Evolutionary conservation across 2,888 invertebrate genomes (phyloP), one percentile per base, ranked within the genome.

Genomic region (Argyra leucocephala): DNA sequence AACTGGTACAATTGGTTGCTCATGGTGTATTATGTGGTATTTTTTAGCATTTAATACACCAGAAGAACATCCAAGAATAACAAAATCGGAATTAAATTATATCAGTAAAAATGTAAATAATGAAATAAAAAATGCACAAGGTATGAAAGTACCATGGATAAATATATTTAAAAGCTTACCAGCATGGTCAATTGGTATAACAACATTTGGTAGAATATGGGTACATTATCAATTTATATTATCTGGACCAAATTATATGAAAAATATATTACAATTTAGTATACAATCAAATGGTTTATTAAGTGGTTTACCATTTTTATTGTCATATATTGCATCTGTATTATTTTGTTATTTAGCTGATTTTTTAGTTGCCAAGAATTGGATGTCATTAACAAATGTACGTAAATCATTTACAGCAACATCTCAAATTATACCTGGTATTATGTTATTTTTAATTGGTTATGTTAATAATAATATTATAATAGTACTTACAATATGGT

Each of bases 151-250:
- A 18, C 88, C 88, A 3, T 88, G 88, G 87, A 80, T 78, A 68
- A 77, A 82, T 3, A 88, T 88, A 68, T 80, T 87, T 60, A 83
- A 80, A 22, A 88, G 87, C 0, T 75, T 83, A 75, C 86, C 88
- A 1, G 86, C 85, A 3, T 88, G 87, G 87, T 82, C 86, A 0
- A 88, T 88, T 71, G 88, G 85, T 12, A 82, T 88, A 57, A 88
- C 88, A 2, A 88, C 88, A 1, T 88, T 88, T 72, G 88, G 88
- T n/a, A 80, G 88, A 63, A 88, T 88, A 73, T 88, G 88, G 87
- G 84, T 88, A 6, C 87, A 88, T 74, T 88, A 88, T 73, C 84
- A 86, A 24, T 88, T 88, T 74, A 88, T 88, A 74, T 84, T 86
- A 71, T 83, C 84, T 62, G 88, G 88, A 15, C 88, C 88, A 22